phyloP scores from a whole-genome alignment of 2,888 invertebrate genomes.

The Scaptomyza cyrtandrae region DNA sequence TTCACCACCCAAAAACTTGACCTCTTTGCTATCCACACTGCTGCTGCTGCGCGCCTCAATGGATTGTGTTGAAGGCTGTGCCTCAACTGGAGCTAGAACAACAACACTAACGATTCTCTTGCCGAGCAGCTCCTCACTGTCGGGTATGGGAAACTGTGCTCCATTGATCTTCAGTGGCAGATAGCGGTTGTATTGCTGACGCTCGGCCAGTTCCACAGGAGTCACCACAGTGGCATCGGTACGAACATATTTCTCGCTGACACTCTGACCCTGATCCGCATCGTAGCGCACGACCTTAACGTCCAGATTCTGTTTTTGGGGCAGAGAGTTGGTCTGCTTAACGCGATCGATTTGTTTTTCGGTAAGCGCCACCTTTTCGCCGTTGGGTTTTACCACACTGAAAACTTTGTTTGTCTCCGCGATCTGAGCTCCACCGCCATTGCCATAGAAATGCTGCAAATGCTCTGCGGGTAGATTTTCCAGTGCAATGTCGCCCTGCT shows the following conservation, averaged over 20 bases:
- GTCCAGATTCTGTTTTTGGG: constrained; percentile 88
- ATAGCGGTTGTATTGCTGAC: constrained; percentile 92
- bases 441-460: constrained; percentile 93
- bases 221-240: constrained; percentile 90
- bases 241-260: constrained; percentile 90
- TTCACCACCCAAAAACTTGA: constrained; percentile 90
- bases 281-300: constrained; percentile 94
- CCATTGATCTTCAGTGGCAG: constrained; percentile 93
- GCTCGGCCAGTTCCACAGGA: constrained; percentile 90
- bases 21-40: constrained; percentile 88
- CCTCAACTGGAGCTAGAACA: constrained; percentile 92
- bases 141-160: constrained; percentile 93
- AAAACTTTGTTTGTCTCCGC: constrained; percentile 89
- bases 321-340: constrained; percentile 76
- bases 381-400: constrained; percentile 88
- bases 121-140: constrained; percentile 90
- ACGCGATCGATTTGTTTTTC: constrained; percentile 86
- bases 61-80: constrained; percentile 86
- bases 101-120: constrained; percentile 93
- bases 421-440: constrained; percentile 91
- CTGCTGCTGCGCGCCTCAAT: constrained; percentile 85
- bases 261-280: constrained; percentile 89
- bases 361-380: constrained; percentile 86
- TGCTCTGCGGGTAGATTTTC: constrained; percentile 94
- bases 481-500: constrained; percentile 93